These are phyloP conservation scores for Choristoneura rosaceana DNA, from an alignment of 2,888 invertebrate genomes.

Conservation along the genomic window DNA sequence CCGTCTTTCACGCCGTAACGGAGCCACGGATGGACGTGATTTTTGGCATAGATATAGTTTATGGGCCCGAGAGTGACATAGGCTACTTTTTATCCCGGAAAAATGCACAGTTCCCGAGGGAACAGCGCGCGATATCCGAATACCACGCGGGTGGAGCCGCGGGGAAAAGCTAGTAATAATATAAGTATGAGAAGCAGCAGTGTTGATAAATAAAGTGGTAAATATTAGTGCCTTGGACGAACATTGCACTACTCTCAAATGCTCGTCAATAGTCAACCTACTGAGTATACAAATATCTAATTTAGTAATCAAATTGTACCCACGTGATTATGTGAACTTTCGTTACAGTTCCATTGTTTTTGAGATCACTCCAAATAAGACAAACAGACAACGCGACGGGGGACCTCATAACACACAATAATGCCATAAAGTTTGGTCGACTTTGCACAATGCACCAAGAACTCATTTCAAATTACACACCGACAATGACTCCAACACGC, in stretches of 20 bases:
- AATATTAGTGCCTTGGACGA: too few species aligned
- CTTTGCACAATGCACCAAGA: conserved; percentile 32
- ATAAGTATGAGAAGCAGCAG: too few species aligned
- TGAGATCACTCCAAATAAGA: background rate
- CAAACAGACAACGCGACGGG: conserved; percentile 10
- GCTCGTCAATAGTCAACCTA: background rate
- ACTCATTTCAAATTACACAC: conserved; percentile 35
- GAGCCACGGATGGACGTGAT: too few species aligned
- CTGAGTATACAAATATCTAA: background rate
- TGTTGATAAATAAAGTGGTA: too few species aligned
- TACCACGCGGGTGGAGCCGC: too few species aligned
- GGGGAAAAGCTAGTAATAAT: too few species aligned
- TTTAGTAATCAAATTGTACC: background rate
- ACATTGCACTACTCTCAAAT: background rate
- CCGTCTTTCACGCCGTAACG: too few species aligned
- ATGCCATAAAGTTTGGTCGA: background rate
- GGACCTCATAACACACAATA: conserved; percentile 5
- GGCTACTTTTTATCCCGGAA: too few species aligned
- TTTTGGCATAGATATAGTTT: too few species aligned
- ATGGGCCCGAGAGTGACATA: too few species aligned
- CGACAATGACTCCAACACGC: conserved; percentile 31
- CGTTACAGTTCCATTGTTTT: background rate
- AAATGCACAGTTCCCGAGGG: too few species aligned
- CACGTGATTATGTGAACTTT: background rate
- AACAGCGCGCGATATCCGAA: too few species aligned